Evolutionary conservation across 2,797 vertebrate species (phyloP).

Genomic region (Phrynocephalus guinanensis): DNA sequence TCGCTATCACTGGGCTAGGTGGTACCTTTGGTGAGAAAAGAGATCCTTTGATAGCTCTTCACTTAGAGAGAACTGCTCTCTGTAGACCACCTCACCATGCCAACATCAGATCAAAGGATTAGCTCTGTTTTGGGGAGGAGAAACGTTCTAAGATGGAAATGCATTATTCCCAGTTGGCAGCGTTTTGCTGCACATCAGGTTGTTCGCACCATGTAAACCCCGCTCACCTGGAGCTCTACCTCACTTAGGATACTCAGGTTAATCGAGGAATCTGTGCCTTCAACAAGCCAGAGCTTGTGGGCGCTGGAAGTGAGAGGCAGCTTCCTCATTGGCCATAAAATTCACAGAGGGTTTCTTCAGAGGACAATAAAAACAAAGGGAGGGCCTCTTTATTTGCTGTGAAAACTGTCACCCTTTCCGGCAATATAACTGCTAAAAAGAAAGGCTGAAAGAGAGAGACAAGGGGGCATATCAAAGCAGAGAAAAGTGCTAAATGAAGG

Average conservation of each 20-base stretch:
- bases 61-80: neutral
- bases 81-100: too few relatives aligned
- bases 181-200: conserved; percentile 3
- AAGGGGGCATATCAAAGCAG: conserved; percentile 86
- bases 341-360: conserved; percentile 63
- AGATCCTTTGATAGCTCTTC: neutral
- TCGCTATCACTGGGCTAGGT: too few relatives aligned
- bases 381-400: conserved; percentile 80
- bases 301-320: conserved; percentile 57
- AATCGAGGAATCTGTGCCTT: conserved; percentile 55
- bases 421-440: conserved; percentile 78
- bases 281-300: conserved; percentile 48
- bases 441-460: conserved; percentile 75
- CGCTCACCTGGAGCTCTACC: neutral
- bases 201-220: conserved; percentile 8
- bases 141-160: conserved; percentile 21
- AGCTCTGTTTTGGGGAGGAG: conserved; percentile 18
- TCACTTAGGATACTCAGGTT: conserved; percentile 31
- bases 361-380: conserved; percentile 52
- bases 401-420: conserved; percentile 80
- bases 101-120: neutral
- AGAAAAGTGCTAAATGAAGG: conserved; percentile 82
- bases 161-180: neutral
- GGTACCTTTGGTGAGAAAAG: too few relatives aligned
- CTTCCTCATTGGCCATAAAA: conserved; percentile 70